Evolutionary conservation across 2,888 invertebrate species (phyloP).

Genomic region (Apodemia mormo): DNA sequence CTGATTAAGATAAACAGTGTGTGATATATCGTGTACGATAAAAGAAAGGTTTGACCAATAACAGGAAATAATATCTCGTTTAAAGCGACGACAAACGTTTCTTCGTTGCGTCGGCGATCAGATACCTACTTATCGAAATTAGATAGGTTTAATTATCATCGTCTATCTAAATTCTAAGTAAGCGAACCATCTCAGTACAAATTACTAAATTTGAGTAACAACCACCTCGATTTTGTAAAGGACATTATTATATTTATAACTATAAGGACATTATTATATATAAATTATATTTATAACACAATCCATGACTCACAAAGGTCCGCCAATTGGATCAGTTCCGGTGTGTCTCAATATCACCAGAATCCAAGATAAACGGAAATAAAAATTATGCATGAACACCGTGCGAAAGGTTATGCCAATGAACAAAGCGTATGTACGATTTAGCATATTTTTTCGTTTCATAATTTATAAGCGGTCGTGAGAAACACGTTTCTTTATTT

Average conservation of each 20-base stretch:
- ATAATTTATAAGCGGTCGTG: conserved; percentile 31
- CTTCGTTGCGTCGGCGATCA: no score
- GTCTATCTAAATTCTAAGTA: no score
- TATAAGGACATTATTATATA: no score
- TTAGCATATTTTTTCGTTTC: conserved; percentile 32
- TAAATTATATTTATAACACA: not conserved
- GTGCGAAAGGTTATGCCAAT: conserved; percentile 39
- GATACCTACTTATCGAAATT: no score
- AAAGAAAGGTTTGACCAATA: no score
- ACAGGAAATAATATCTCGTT: no score
- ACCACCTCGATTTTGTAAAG: not conserved
- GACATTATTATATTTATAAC: no score
- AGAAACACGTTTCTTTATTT: conserved; percentile 5
- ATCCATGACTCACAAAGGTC: conserved; percentile 18
- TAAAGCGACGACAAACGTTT: no score
- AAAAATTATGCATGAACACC: conserved; percentile 40
- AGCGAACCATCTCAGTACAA: not conserved
- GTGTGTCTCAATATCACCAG: conserved; percentile 36
- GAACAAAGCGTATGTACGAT: conserved; percentile 31
- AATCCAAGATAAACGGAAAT: conserved; percentile 45
- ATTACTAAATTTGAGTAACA: conserved; percentile 4
- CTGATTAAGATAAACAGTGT: no score
- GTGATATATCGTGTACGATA: no score
- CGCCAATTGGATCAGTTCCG: conserved; percentile 31
- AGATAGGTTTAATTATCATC: no score